Evolutionary conservation across 2,888 invertebrate species (phyloP).

Genomic region (Camptogramma bilineatum): DNA sequence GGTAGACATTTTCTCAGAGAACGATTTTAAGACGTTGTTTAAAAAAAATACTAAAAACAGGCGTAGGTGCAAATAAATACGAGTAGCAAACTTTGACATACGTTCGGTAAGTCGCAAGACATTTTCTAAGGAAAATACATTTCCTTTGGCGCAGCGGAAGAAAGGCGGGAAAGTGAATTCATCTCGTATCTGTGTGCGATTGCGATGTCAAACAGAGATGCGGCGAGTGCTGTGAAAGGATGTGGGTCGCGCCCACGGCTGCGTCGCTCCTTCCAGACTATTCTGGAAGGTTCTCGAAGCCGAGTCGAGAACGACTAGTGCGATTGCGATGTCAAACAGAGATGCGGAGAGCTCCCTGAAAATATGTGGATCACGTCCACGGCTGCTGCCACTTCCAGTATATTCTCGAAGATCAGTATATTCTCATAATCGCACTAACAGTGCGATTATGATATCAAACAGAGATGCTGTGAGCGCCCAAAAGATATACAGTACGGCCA

Average conservation of each 20-base stretch:
- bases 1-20: too few relatives aligned
- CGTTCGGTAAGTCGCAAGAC: neutral
- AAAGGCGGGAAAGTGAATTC: slow-evolving; percentile 39
- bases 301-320: slow-evolving; percentile 27
- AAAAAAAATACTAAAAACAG: too few relatives aligned
- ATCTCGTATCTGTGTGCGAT: slow-evolving; percentile 59
- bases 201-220: slow-evolving; percentile 82
- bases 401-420: too few relatives aligned
- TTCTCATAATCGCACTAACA: too few relatives aligned
- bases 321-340: slow-evolving; percentile 81
- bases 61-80: neutral
- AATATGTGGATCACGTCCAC: slow-evolving; percentile 82
- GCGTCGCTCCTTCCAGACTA: slow-evolving; percentile 38
- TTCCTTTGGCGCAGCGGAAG: slow-evolving; percentile 18
- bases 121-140: neutral
- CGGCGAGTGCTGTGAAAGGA: slow-evolving; percentile 77
- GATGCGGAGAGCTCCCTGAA: slow-evolving; percentile 79
- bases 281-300: slow-evolving; percentile 42
- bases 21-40: too few relatives aligned
- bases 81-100: neutral
- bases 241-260: slow-evolving; percentile 76
- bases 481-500: too few relatives aligned
- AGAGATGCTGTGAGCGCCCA: too few relatives aligned
- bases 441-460: too few relatives aligned
- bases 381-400: too few relatives aligned